These are phyloP conservation scores for Homarus americanus DNA, from an alignment of 1,140 invertebrate species.

Conservation along the genomic window DNA sequence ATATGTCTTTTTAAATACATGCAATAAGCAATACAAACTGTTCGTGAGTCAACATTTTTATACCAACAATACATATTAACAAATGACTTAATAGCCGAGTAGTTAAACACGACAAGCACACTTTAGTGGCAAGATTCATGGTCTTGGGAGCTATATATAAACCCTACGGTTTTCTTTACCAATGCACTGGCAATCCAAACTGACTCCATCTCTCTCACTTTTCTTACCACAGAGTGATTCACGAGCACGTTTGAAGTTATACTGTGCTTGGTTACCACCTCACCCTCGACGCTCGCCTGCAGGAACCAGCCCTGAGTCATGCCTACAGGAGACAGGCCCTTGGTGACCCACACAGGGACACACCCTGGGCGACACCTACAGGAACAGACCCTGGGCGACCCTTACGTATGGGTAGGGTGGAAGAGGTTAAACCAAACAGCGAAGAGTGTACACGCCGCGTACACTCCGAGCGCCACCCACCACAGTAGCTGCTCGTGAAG, in stretches of 20 bases:
- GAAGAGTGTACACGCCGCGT: conserved; percentile 94
- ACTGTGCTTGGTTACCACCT: not conserved
- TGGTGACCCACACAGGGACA: conserved; percentile 52
- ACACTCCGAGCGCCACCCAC: conserved; percentile 96
- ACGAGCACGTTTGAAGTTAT: not conserved
- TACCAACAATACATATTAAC: too few relatives aligned
- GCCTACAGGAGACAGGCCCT: conserved; percentile 20
- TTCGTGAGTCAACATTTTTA: too few relatives aligned
- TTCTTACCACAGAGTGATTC: not conserved
- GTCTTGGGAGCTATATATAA: too few relatives aligned
- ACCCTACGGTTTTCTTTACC: too few relatives aligned
- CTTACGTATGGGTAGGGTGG: conserved; percentile 80
- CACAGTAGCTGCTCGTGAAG: conserved; percentile 95
- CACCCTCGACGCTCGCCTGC: conserved; percentile 33
- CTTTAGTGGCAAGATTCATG: too few relatives aligned
- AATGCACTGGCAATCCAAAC: too few relatives aligned
- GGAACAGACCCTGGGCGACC: conserved; percentile 66
- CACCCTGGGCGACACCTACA: conserved; percentile 68
- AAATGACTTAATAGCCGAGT: too few relatives aligned
- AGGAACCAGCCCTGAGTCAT: conserved; percentile 66
- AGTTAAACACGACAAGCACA: too few relatives aligned
- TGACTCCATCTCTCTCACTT: too few relatives aligned
- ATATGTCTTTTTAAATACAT: too few relatives aligned
- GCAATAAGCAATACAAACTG: too few relatives aligned
- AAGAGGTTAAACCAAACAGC: conserved; percentile 94